Evolutionary conservation across 2,113 vertebrate genomes (phyloP).

Genomic region (Noturus placidus): DNA sequence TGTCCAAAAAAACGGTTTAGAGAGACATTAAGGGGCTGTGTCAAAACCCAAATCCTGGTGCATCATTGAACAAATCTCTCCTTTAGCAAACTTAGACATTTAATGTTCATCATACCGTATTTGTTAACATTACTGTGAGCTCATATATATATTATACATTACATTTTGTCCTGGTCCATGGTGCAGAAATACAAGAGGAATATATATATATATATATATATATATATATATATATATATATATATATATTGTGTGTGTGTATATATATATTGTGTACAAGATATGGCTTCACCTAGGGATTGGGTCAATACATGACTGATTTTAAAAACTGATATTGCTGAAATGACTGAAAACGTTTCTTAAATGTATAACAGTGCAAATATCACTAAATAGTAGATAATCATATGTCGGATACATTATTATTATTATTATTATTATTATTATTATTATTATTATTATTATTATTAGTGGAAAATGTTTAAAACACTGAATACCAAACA

Average conservation of each 20-base stretch:
- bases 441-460: no score
- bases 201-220: no score
- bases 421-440: no score
- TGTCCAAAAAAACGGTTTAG: constrained; percentile 13
- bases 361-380: not conserved
- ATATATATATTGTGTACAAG: constrained; percentile 39
- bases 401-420: not conserved
- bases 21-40: constrained; percentile 56
- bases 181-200: constrained; percentile 66
- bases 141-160: not conserved
- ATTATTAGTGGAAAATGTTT: not conserved
- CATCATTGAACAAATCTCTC: constrained; percentile 53
- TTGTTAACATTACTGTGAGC: not conserved
- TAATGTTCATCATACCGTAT: not conserved
- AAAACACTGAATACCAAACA: not conserved
- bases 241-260: constrained; percentile 41
- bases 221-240: no score
- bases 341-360: not conserved
- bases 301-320: constrained; percentile 10
- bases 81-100: not conserved
- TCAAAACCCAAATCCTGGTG: constrained; percentile 69
- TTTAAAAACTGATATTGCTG: not conserved
- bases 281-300: not conserved
- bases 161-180: constrained; percentile 50
- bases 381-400: not conserved